Base-by-base conservation (phyloP, 35 echinoderm and acorn worm species). In the Antedon bifida region DNA sequence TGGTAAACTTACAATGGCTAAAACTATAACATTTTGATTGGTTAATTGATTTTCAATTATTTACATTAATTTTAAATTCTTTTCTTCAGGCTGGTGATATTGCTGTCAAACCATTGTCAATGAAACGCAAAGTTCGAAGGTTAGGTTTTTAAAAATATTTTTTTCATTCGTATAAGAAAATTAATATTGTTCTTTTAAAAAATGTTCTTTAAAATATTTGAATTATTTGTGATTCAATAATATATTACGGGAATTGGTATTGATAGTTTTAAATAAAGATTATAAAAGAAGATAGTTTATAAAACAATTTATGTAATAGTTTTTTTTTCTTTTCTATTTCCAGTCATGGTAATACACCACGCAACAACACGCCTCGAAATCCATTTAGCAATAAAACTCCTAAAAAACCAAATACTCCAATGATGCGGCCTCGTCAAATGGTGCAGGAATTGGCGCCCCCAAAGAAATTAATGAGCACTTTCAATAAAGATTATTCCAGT, bases 91-190 rank as follows among this genome's bases (percentile, higher is more conserved):
- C 76, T 30, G 82, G 51, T 8, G 42, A 26, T 39, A 83, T 87
- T 33, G 73, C 86, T 13, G 42, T 96, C 29, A 96, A 91, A 75
- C 93, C 93, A 34, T 80, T 88, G 31, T 56, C 93, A 46, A 51
- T 96, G 39, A 96, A 89, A 77, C 86, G 73, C 74, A 92, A 96
- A 76, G 78, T 84, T 32, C 91, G 86, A 75, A 51, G 80, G 30
- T 87, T 86, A 86, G 84, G 79, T 86, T 92, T 85, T 55, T 14
- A n/a, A n/a, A n/a, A n/a, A n/a, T n/a, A n/a, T 14, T 7, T 42
- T 42, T 42, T 42, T 42, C 14, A 7, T 42, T 42, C 14, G 14
- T 7, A 42, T 42, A 14, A 4, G 14, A 7, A 42, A 42, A 42
- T 42, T 42, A 42, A 42, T 7, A 42, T 42, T 7, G 4, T 42